A percentile compares a stretch with the other conserved stretches of the same genome.
Conservation (phyloP, 1,140 invertebrate genomes). For the Drosophila pachea region DNA sequence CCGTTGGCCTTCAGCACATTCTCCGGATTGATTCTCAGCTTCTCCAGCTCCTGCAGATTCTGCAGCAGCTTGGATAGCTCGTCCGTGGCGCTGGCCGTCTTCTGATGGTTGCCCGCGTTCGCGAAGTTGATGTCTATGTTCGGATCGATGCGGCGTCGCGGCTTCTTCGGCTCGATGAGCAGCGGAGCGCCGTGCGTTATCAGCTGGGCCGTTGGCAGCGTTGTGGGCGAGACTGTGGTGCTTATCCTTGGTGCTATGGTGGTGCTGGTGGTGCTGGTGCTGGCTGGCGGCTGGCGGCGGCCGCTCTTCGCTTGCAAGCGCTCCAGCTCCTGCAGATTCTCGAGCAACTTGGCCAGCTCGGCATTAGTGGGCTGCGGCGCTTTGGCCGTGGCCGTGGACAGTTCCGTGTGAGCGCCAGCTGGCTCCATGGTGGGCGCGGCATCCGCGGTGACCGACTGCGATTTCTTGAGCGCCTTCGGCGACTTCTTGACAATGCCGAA, state of each 20-base stretch:
- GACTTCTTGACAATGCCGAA: constrained; percentile 74
- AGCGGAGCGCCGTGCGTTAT: constrained; percentile 70
- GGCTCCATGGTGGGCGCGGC: constrained; percentile 50
- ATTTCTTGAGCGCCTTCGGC: constrained; percentile 66
- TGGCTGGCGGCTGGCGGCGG: constrained; percentile 6
- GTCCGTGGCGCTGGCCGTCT: constrained; percentile 35
- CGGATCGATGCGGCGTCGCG: constrained; percentile 68
- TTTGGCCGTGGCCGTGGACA: constrained; percentile 59
- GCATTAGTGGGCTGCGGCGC: constrained; percentile 43
- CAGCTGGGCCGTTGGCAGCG: constrained; percentile 42
- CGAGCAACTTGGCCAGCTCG: constrained; percentile 65
- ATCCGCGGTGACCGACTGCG: neutral
- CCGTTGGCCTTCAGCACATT: constrained; percentile 56
- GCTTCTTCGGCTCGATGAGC: constrained; percentile 72
- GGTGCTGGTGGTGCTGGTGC: constrained; percentile 24
- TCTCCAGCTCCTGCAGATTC: constrained; percentile 73
- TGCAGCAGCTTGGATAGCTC: constrained; percentile 67
- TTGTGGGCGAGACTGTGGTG: constrained; percentile 26
- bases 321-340: constrained; percentile 75
- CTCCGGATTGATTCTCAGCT: constrained; percentile 67
- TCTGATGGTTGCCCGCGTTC: constrained; percentile 59
- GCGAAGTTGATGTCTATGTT: constrained; percentile 73
- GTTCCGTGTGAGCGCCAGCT: constrained; percentile 54
- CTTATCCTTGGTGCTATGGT: constrained; percentile 32
- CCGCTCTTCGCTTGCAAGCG: constrained; percentile 73